phyloP scores from a whole-genome alignment of 1,140 invertebrate species.

The Drosophila pseudoananassae region DNA sequence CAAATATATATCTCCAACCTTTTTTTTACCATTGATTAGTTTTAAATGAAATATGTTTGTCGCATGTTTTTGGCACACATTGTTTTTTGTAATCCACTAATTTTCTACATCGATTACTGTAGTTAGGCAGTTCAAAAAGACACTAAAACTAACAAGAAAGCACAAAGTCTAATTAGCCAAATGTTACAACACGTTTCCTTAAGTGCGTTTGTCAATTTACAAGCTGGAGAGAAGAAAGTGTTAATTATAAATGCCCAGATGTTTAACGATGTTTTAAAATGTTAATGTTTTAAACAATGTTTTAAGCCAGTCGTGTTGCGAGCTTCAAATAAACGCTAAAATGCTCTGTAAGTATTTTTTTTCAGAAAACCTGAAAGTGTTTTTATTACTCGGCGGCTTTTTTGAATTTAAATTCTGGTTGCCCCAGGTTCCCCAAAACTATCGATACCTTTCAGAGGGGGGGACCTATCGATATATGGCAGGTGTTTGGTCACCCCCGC shows the following conservation, averaged over 20 bases:
- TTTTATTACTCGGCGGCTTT: not conserved
- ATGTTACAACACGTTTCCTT: constrained; percentile 8
- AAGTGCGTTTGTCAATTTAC: constrained; percentile 31
- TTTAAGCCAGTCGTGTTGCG: constrained; percentile 3
- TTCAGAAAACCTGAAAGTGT: not conserved
- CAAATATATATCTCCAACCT: constrained; percentile 11
- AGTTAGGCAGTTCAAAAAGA: not conserved
- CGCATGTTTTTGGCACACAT: constrained; percentile 12
- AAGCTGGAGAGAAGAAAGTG: constrained; percentile 4
- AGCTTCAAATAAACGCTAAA: constrained; percentile 28
- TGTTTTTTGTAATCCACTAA: constrained; percentile 3
- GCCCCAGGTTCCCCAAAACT: not conserved
- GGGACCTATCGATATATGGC: not conserved
- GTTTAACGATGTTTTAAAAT: constrained; percentile 12
- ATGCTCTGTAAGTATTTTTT: not conserved
- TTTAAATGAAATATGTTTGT: constrained; percentile 18
- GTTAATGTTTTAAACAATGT: constrained; percentile 1
- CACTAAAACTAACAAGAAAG: constrained; percentile 3
- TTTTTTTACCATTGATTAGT: constrained; percentile 7
- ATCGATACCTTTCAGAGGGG: not conserved
- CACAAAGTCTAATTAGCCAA: constrained; percentile 10
- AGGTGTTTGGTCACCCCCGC: not conserved
- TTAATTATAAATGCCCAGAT: constrained; percentile 9
- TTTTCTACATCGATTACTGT: constrained; percentile 10
- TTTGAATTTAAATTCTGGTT: not conserved